These are phyloP conservation scores for Scylla paramamosain DNA, from an alignment of 1,140 invertebrate genomes.

Conservation along the genomic window DNA sequence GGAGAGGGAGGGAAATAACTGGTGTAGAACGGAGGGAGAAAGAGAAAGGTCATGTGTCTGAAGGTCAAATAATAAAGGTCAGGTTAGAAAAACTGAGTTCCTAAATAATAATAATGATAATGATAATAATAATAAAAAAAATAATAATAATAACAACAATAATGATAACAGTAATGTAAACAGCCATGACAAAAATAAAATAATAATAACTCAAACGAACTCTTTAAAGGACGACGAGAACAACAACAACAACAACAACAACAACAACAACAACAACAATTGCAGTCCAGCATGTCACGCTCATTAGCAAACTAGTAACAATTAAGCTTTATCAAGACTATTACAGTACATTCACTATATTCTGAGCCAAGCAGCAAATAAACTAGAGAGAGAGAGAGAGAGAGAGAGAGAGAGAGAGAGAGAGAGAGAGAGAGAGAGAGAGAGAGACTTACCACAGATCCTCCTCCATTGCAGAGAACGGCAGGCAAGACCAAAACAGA, in stretches of 20 bases:
- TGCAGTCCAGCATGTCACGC: no score
- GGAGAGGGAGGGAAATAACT: not conserved
- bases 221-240: not conserved
- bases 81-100: no score
- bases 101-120: no score
- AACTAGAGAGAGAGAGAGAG: not conserved
- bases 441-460: not conserved
- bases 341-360: no score
- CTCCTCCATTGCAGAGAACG: not conserved
- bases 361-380: no score
- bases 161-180: no score
- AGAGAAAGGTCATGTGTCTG: not conserved
- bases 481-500: slow-evolving; percentile 12
- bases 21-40: not conserved
- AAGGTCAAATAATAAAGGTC: no score
- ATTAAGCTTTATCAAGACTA: no score
- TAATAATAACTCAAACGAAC: not conserved
- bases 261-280: not conserved
- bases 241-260: slow-evolving; percentile 23
- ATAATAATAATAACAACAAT: no score
- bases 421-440: slow-evolving; percentile 10
- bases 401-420: slow-evolving; percentile 20
- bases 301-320: no score
- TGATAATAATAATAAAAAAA: no score
- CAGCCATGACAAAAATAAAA: not conserved